Conservation (phyloP, 2,797 vertebrate species). For the Squalus acanthias region DNA sequence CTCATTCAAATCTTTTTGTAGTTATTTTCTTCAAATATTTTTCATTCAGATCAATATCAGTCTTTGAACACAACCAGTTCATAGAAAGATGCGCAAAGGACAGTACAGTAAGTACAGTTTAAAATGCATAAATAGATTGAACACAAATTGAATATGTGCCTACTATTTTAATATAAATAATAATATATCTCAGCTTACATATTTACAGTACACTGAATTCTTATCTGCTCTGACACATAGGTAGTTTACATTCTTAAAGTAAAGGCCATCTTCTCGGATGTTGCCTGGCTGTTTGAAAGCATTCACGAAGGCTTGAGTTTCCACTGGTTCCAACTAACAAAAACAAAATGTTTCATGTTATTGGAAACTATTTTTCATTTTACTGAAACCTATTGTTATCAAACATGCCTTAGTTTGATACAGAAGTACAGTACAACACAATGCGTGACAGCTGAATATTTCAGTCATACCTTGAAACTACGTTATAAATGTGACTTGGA, state of each 20-base stretch:
- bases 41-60: neutral
- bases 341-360: slow-evolving; percentile 25
- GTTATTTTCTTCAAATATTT: neutral
- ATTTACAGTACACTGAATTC: slow-evolving; percentile 55
- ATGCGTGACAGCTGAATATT: neutral
- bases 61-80: neutral
- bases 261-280: slow-evolving; percentile 52
- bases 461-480: neutral
- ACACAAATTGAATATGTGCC: neutral
- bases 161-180: neutral
- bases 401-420: neutral
- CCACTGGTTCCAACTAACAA: slow-evolving; percentile 47
- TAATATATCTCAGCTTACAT: slow-evolving; percentile 46
- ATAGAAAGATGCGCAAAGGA: neutral
- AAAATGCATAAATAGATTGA: neutral
- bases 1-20: neutral
- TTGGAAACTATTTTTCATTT: neutral
- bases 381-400: neutral
- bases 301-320: slow-evolving; percentile 47
- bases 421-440: neutral
- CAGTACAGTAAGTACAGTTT: neutral
- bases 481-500: neutral
- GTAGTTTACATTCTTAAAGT: slow-evolving; percentile 53
- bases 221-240: slow-evolving; percentile 53
- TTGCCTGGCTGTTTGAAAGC: slow-evolving; percentile 53